These are phyloP conservation scores for Cardiocondyla obscurior DNA, from an alignment of 1,140 invertebrate species.

Conservation along the genomic window DNA sequence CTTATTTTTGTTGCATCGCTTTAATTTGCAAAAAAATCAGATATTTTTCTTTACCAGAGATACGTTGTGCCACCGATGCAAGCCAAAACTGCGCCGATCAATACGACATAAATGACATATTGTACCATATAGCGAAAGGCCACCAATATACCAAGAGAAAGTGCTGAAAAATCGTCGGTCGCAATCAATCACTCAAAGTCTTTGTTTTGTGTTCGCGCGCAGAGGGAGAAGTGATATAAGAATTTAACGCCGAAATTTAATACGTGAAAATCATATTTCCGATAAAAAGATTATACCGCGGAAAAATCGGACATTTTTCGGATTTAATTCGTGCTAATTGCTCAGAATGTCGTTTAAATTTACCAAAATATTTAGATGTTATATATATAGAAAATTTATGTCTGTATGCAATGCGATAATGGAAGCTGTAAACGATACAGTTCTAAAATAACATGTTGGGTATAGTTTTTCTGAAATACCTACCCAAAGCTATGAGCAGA, in stretches of 20 bases:
- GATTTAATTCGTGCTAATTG: not conserved
- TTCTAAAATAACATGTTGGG: not conserved
- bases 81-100: slow-evolving; percentile 85
- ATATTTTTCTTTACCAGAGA: slow-evolving; percentile 86
- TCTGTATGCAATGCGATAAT: not conserved
- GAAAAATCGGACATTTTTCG: not conserved
- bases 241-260: slow-evolving; percentile 32
- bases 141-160: slow-evolving; percentile 86
- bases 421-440: not conserved
- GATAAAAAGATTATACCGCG: not conserved
- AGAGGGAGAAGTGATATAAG: not conserved
- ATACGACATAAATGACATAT: slow-evolving; percentile 88
- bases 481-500: slow-evolving; percentile 87
- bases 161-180: slow-evolving; percentile 80
- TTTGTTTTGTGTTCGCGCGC: not conserved
- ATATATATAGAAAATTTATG: not conserved
- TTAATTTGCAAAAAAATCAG: not conserved
- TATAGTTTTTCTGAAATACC: slow-evolving; percentile 39
- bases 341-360: not conserved
- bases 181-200: slow-evolving; percentile 28
- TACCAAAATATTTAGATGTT: not conserved
- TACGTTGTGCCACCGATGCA: slow-evolving; percentile 86
- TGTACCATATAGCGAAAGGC: slow-evolving; percentile 87
- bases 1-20: not conserved
- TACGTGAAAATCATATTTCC: not conserved